Conservation (phyloP, 2,888 invertebrate species). For the Frankliniella intonsa region DNA sequence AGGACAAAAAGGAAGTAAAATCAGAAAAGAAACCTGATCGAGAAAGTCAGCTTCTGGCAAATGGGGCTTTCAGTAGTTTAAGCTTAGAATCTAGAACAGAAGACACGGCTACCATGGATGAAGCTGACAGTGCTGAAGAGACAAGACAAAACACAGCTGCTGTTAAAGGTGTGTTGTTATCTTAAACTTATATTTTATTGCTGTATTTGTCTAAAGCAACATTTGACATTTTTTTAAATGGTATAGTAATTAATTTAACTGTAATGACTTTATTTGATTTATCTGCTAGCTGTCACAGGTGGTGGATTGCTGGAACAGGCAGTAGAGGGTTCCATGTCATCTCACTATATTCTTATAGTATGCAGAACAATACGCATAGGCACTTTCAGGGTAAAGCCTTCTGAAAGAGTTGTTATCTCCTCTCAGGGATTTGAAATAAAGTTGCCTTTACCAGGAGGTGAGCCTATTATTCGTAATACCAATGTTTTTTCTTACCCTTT, state of each 20-base stretch:
- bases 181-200: neutral
- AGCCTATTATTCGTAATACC: slow-evolving; percentile 34
- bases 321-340: neutral
- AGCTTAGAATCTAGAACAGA: slow-evolving; percentile 37
- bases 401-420: slow-evolving; percentile 59
- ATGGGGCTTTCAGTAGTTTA: slow-evolving; percentile 30
- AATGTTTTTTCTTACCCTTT: slow-evolving; percentile 25
- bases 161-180: neutral
- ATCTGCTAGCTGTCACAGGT: neutral
- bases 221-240: neutral
- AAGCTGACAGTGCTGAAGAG: slow-evolving; percentile 56
- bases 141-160: slow-evolving; percentile 35
- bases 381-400: slow-evolving; percentile 60
- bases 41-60: slow-evolving; percentile 36
- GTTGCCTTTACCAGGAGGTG: slow-evolving; percentile 48
- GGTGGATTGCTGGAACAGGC: neutral
- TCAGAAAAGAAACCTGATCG: slow-evolving; percentile 34
- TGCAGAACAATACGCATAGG: slow-evolving; percentile 81
- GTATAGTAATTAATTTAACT: slow-evolving; percentile 48
- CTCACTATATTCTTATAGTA: neutral
- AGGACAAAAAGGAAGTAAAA: slow-evolving; percentile 40
- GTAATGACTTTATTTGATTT: slow-evolving; percentile 38
- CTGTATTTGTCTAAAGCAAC: neutral
- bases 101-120: slow-evolving; percentile 46
- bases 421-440: slow-evolving; percentile 47